phyloP scores from a whole-genome alignment of 35 echinoderm and acorn worm species.

The Heliocidaris tuberculata region DNA sequence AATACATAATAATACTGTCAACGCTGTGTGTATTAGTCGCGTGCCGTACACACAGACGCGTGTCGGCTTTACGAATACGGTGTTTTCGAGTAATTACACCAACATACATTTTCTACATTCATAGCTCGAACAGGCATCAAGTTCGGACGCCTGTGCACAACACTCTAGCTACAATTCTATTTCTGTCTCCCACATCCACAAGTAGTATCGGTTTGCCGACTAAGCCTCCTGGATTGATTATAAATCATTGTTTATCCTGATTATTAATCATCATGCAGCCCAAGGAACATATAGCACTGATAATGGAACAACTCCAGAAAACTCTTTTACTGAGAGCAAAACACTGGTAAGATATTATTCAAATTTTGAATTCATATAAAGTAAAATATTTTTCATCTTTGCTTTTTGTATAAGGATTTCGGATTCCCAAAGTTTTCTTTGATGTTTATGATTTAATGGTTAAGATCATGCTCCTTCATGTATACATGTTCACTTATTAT shows the following conservation, averaged over 20 bases:
- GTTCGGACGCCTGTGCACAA: neutral
- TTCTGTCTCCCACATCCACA: neutral
- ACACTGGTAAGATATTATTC: slow-evolving; percentile 48
- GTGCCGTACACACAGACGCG: neutral
- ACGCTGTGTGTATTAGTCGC: neutral
- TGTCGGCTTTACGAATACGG: neutral
- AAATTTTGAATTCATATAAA: neutral
- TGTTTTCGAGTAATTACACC: neutral
- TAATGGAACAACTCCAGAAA: slow-evolving; percentile 59
- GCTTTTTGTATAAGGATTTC: too few relatives aligned
- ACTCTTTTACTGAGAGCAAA: slow-evolving; percentile 52
- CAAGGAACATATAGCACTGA: slow-evolving; percentile 37
- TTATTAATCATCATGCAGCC: slow-evolving; percentile 29
- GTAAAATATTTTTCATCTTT: neutral
- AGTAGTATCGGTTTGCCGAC: neutral
- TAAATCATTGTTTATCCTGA: neutral
- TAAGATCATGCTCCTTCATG: neutral
- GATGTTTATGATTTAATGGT: neutral
- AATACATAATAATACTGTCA: neutral
- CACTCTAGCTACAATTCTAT: neutral
- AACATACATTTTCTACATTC: neutral
- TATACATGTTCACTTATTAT: too few relatives aligned
- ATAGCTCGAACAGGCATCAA: neutral
- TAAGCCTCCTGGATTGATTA: neutral
- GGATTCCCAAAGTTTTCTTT: neutral